Conservation (phyloP, 2,888 invertebrate species). For the Hypomecis atomaria region DNA sequence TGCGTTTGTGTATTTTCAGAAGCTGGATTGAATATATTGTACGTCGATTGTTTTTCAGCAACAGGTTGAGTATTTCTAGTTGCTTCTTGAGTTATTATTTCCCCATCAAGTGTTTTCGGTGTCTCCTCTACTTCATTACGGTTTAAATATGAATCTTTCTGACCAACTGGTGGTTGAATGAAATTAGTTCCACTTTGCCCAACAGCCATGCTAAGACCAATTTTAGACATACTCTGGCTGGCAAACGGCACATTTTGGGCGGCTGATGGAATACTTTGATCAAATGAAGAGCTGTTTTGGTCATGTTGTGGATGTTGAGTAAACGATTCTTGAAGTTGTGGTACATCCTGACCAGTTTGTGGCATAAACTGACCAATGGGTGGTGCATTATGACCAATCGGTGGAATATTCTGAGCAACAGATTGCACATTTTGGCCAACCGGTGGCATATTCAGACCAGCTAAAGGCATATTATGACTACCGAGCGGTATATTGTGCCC, state of each 20-base stretch:
- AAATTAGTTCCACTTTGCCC: neutral
- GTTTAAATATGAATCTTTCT: constrained; percentile 1
- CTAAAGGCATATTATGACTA: constrained; percentile 2
- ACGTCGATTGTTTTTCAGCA: constrained; percentile 34
- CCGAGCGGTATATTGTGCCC: too few species aligned
- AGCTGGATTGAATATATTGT: constrained; percentile 45
- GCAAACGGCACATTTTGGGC: constrained; percentile 25
- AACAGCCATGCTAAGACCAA: constrained; percentile 1
- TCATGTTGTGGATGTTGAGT: neutral
- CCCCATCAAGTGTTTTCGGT: constrained; percentile 13
- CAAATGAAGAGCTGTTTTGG: neutral
- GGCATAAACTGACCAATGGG: neutral
- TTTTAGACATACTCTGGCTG: constrained; percentile 1
- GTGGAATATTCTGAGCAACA: neutral
- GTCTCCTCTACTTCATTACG: neutral
- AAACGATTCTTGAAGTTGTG: neutral
- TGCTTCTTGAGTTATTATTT: constrained; percentile 26
- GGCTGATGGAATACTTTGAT: constrained; percentile 16
- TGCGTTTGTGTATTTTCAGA: constrained; percentile 6
- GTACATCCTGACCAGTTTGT: neutral
- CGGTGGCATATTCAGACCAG: neutral
- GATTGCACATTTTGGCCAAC: neutral
- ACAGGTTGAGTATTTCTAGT: constrained; percentile 25
- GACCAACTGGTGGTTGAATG: neutral
- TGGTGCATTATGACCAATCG: neutral